phyloP scores from a whole-genome alignment of 2,113 vertebrate genomes.

The Anguilla japonica region DNA sequence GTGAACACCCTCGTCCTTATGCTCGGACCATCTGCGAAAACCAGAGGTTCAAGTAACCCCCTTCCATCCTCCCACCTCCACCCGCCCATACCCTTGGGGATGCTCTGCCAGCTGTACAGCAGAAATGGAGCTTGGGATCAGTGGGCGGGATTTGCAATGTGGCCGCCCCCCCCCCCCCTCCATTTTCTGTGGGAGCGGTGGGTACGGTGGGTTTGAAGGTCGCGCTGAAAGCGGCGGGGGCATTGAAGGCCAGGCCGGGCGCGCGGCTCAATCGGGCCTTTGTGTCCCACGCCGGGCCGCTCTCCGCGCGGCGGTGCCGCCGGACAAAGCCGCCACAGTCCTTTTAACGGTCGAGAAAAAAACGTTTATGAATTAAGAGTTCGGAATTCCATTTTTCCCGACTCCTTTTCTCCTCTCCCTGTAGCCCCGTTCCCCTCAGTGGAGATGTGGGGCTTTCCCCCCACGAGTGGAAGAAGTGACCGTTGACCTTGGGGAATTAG shows the following conservation, averaged over 20 bases:
- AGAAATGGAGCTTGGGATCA: constrained; percentile 10
- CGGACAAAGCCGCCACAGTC: constrained; percentile 72
- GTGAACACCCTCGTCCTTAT: too few species aligned
- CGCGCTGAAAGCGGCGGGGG: constrained; percentile 49
- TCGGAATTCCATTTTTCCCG: constrained; percentile 58
- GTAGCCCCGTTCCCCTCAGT: constrained; percentile 20
- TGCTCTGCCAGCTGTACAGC: neutral
- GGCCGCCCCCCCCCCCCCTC: constrained; percentile 22
- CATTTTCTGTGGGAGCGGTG: constrained; percentile 35
- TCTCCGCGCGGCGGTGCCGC: constrained; percentile 54
- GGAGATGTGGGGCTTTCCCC: constrained; percentile 43
- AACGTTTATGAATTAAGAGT: constrained; percentile 61
- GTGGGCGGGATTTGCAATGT: neutral
- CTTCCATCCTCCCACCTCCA: neutral
- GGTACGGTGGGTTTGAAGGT: constrained; percentile 59
- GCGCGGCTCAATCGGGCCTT: constrained; percentile 69
- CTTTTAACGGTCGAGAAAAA: constrained; percentile 38
- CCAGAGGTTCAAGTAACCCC: constrained; percentile 32
- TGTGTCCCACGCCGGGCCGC: constrained; percentile 60
- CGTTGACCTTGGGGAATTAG: constrained; percentile 33
- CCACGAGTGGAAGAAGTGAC: constrained; percentile 44
- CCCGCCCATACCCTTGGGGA: neutral
- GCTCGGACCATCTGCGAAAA: constrained; percentile 1
- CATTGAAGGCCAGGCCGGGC: constrained; percentile 56
- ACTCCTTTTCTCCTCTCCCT: constrained; percentile 22